Evolutionary conservation across 37 sponge, comb jelly and placozoan genomes (phyloP).

Genomic region (Chondrilla cf. caribensis): DNA sequence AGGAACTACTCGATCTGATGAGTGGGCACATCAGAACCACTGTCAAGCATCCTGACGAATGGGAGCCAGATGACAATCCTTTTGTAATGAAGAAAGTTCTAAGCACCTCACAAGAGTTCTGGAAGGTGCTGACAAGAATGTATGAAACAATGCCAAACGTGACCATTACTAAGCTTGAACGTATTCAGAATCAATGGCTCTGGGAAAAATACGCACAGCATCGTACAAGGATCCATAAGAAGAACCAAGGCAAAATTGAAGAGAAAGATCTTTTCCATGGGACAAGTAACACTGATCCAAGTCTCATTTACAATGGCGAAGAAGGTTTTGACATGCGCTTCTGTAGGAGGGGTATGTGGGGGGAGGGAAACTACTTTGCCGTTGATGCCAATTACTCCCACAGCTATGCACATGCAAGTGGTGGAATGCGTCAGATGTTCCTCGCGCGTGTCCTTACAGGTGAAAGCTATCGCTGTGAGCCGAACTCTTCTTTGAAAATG

Average conservation of each 20-base stretch:
- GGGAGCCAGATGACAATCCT: background rate
- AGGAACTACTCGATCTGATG: background rate
- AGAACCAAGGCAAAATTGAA: background rate
- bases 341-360: slow-evolving; percentile 23
- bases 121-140: background rate
- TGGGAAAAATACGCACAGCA: slow-evolving; percentile 29
- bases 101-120: background rate
- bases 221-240: slow-evolving; percentile 12
- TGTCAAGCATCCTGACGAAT: background rate
- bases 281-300: slow-evolving; percentile 4
- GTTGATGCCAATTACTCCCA: slow-evolving; percentile 25
- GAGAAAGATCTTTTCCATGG: slow-evolving; percentile 38
- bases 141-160: background rate
- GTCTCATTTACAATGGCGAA: slow-evolving; percentile 26
- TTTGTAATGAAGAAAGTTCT: background rate
- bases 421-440: slow-evolving; percentile 43
- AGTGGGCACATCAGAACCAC: background rate
- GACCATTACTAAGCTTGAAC: background rate
- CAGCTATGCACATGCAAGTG: background rate
- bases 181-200: slow-evolving; percentile 35
- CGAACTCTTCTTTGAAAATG: slow-evolving; percentile 28
- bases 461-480: slow-evolving; percentile 21
- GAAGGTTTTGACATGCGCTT: slow-evolving; percentile 48
- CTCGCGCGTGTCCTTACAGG: slow-evolving; percentile 39
- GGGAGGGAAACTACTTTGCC: slow-evolving; percentile 38